phyloP scores from a whole-genome alignment of 2,113 vertebrate genomes.

The Campylorhamphus procurvoides region DNA sequence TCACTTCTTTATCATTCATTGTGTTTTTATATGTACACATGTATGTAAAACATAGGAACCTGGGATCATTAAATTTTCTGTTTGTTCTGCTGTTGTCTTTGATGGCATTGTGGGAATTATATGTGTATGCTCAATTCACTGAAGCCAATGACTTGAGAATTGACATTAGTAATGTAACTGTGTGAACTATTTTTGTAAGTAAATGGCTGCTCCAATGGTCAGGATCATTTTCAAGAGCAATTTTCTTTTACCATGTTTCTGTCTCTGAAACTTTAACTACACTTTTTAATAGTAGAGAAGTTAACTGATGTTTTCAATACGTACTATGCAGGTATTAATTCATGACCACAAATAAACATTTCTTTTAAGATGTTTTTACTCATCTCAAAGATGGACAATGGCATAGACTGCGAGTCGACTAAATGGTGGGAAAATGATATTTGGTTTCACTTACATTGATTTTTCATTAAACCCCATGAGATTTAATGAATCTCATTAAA shows the following conservation, averaged over 20 bases:
- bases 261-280: background rate
- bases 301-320: background rate
- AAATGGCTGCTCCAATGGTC: background rate
- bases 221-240: background rate
- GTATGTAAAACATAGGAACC: background rate
- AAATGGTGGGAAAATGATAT: background rate
- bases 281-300: background rate
- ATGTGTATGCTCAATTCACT: background rate
- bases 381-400: background rate
- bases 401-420: background rate
- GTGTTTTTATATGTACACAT: background rate
- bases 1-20: background rate
- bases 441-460: slow-evolving; percentile 18
- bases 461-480: background rate
- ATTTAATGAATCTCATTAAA: too few relatives aligned
- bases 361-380: slow-evolving; percentile 6
- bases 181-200: background rate
- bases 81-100: background rate
- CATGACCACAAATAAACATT: background rate
- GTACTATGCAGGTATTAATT: background rate
- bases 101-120: background rate
- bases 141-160: background rate
- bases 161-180: background rate
- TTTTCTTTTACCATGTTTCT: background rate
- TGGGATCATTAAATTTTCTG: background rate